These are phyloP conservation scores for Hassar affinis DNA, from an alignment of 2,113 vertebrate species.

Conservation along the genomic window DNA sequence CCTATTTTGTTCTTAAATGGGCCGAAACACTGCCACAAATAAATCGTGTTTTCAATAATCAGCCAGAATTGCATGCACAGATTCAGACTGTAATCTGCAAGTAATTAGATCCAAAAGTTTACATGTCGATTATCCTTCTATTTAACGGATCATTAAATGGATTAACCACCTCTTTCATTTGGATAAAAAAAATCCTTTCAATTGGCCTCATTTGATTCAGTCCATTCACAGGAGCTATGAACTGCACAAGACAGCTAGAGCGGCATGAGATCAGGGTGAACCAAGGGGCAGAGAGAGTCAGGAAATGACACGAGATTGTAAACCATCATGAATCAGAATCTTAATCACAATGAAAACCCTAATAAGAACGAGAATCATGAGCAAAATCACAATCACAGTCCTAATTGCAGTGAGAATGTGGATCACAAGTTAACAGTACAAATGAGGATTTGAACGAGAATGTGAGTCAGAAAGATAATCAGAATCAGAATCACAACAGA, in stretches of 20 bases:
- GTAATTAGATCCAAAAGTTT: constrained; percentile 27
- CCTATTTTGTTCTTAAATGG: constrained; percentile 24
- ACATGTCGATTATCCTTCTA: constrained; percentile 26
- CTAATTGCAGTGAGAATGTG: not conserved
- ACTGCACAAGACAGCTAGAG: not conserved
- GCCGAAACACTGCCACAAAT: constrained; percentile 13
- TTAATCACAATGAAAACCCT: not conserved
- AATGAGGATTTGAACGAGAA: not conserved
- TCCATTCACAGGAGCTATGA: not conserved
- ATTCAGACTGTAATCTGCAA: constrained; percentile 19
- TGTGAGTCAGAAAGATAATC: not conserved
- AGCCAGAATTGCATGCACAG: not conserved
- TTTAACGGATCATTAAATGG: constrained; percentile 27
- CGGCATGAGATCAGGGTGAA: not conserved
- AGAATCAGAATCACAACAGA: not conserved
- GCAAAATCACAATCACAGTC: not conserved
- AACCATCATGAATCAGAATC: not conserved
- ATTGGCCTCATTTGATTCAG: constrained; percentile 1
- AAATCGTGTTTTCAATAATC: constrained; percentile 19
- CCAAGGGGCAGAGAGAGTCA: not conserved
- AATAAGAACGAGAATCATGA: not conserved
- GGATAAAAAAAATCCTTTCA: constrained; percentile 3
- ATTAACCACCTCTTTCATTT: constrained; percentile 20
- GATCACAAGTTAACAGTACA: no score
- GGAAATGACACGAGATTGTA: not conserved